phyloP scores from a whole-genome alignment of 2,797 vertebrate species.

The Microchirus variegatus region DNA sequence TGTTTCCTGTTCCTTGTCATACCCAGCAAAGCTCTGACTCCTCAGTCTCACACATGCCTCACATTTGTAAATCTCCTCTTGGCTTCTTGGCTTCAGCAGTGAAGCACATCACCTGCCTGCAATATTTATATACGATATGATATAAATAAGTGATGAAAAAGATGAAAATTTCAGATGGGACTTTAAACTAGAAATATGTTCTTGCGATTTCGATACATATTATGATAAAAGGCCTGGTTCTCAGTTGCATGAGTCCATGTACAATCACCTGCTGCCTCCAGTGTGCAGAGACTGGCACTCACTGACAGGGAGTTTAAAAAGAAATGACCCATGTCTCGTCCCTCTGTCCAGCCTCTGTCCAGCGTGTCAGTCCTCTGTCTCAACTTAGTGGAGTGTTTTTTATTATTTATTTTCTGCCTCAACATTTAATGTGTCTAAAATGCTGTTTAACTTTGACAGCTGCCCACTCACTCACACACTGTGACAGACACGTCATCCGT shows the following conservation, averaged over 20 bases:
- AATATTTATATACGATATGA: no score
- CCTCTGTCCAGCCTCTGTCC: slow-evolving; percentile 43
- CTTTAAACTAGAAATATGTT: no score
- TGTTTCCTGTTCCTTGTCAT: no score
- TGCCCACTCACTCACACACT: slow-evolving; percentile 37
- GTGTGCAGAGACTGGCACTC: neutral
- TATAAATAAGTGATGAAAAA: no score
- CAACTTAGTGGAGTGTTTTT: slow-evolving; percentile 41
- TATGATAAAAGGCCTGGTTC: slow-evolving; percentile 2
- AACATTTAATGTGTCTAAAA: slow-evolving; percentile 27
- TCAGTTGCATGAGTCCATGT: slow-evolving; percentile 31
- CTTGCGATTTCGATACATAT: no score
- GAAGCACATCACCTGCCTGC: no score
- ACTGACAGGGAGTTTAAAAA: slow-evolving; percentile 19
- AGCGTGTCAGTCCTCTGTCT: slow-evolving; percentile 40
- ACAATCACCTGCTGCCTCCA: slow-evolving; percentile 21
- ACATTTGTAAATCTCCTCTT: no score
- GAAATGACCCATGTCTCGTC: slow-evolving; percentile 33
- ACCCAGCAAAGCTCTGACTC: no score
- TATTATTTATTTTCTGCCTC: slow-evolving; percentile 25
- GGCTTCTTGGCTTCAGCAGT: no score
- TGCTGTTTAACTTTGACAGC: slow-evolving; percentile 37
- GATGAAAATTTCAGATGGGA: no score
- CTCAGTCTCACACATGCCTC: no score
- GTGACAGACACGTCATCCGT: slow-evolving; percentile 30